A percentile compares a stretch with the other conserved stretches of the same genome.
Conservation (phyloP, 2,888 invertebrate species). For the Scaptomyza reducta region DNA sequence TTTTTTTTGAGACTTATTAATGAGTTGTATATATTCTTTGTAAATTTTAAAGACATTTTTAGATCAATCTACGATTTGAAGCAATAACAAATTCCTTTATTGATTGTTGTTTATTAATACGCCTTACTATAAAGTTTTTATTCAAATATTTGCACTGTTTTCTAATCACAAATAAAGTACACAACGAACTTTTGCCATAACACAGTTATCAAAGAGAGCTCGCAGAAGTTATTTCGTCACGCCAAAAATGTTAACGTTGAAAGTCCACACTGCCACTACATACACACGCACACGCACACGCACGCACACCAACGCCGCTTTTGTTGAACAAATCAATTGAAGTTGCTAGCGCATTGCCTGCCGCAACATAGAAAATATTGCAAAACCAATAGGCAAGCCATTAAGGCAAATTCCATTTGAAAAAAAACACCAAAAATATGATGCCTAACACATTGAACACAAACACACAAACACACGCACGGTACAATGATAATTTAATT, state of each 20-base stretch:
- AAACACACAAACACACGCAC: background rate
- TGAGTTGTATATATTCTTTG: too few species aligned
- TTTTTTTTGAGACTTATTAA: background rate
- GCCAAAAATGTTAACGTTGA: background rate
- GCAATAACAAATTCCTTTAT: background rate
- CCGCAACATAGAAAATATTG: constrained; percentile 49
- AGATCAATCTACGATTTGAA: background rate
- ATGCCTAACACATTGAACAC: constrained; percentile 3
- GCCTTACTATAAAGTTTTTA: background rate
- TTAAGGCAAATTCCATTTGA: constrained; percentile 3
- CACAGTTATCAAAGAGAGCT: constrained; percentile 18
- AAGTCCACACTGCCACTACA: constrained; percentile 12
- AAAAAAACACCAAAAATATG: constrained; percentile 10
- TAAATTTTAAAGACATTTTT: background rate
- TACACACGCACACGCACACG: constrained; percentile 1
- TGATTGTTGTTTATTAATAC: constrained; percentile 1
- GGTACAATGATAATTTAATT: constrained; percentile 22
- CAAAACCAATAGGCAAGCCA: background rate
- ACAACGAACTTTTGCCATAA: constrained; percentile 16
- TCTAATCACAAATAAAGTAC: constrained; percentile 15
- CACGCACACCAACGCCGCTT: constrained; percentile 5
- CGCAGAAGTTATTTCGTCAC: constrained; percentile 17
- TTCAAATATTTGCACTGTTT: constrained; percentile 21
- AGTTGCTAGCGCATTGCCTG: constrained; percentile 35
- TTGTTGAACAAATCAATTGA: constrained; percentile 67